Percentiles rank a stretch among this genome's conserved stretches.
Conservation (phyloP, 2,113 vertebrate species). For the Pipa parva region DNA sequence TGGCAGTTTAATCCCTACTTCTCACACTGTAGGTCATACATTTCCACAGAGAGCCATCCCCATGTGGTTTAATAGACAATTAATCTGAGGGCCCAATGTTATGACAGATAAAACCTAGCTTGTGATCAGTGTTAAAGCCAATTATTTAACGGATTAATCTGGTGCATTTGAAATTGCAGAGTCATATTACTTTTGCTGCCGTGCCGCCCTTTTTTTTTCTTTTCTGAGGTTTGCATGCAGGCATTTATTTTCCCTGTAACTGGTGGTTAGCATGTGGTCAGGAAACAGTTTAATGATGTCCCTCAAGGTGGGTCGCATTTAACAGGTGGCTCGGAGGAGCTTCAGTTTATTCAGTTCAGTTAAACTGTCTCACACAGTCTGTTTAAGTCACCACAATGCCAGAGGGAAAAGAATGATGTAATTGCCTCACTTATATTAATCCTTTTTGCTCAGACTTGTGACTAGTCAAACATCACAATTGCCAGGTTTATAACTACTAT, state of each 20-base stretch:
- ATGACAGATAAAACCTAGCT: slow-evolving; percentile 25
- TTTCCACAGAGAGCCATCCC: not conserved
- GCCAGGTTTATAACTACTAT: no score
- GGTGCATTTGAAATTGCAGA: slow-evolving; percentile 32
- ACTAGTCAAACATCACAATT: slow-evolving; percentile 6
- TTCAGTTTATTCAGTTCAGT: slow-evolving; percentile 45
- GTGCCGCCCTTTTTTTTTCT: not conserved
- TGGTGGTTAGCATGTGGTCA: slow-evolving; percentile 56
- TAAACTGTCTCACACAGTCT: slow-evolving; percentile 51
- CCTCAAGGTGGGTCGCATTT: slow-evolving; percentile 48
- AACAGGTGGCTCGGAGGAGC: slow-evolving; percentile 47
- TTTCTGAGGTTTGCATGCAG: not conserved
- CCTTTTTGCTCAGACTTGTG: not conserved
- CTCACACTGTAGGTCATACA: not conserved
- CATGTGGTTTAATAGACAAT: not conserved
- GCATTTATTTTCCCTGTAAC: slow-evolving; percentile 41
- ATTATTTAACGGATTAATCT: slow-evolving; percentile 23
- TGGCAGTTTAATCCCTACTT: not conserved
- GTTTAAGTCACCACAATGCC: slow-evolving; percentile 42
- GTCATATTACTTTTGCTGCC: slow-evolving; percentile 38
- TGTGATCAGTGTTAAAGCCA: slow-evolving; percentile 6
- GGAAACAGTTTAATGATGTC: slow-evolving; percentile 52
- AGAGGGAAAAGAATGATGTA: slow-evolving; percentile 40
- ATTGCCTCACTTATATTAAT: not conserved
- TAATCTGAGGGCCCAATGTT: slow-evolving; percentile 16